These are phyloP conservation scores for Jordanella pulchra DNA, from an alignment of 2,797 vertebrate genomes.

Conservation along the genomic window DNA sequence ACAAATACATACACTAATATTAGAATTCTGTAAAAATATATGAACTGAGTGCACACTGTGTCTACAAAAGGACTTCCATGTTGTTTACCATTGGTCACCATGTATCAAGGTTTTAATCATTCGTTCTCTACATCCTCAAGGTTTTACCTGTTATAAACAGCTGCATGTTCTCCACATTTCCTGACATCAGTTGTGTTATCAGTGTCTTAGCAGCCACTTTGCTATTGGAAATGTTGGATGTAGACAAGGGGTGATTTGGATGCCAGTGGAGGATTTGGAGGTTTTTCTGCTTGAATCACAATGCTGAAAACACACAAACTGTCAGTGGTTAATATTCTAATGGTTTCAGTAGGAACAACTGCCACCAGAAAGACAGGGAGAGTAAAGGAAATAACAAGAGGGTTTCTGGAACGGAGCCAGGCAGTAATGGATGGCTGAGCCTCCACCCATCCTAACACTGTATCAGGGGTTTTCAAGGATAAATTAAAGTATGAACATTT, in stretches of 20 bases:
- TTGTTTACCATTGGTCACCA: neutral
- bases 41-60: neutral
- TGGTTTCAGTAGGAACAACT: slow-evolving; percentile 39
- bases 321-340: slow-evolving; percentile 36
- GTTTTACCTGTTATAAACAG: neutral
- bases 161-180: no score
- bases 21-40: slow-evolving; percentile 12
- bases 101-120: slow-evolving; percentile 24
- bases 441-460: slow-evolving; percentile 3
- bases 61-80: neutral
- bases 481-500: neutral
- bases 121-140: slow-evolving; percentile 19
- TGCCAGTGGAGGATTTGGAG: slow-evolving; percentile 33
- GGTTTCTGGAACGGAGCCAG: slow-evolving; percentile 7
- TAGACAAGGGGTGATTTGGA: slow-evolving; percentile 15
- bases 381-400: slow-evolving; percentile 19
- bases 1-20: slow-evolving; percentile 12
- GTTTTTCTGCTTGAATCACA: slow-evolving; percentile 38
- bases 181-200: neutral
- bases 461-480: neutral
- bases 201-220: neutral
- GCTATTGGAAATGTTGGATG: slow-evolving; percentile 21
- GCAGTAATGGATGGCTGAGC: slow-evolving; percentile 7
- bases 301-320: slow-evolving; percentile 45
- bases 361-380: slow-evolving; percentile 24